Base-by-base conservation (phyloP, 2,113 vertebrate genomes). In the Tamias sibiricus region DNA sequence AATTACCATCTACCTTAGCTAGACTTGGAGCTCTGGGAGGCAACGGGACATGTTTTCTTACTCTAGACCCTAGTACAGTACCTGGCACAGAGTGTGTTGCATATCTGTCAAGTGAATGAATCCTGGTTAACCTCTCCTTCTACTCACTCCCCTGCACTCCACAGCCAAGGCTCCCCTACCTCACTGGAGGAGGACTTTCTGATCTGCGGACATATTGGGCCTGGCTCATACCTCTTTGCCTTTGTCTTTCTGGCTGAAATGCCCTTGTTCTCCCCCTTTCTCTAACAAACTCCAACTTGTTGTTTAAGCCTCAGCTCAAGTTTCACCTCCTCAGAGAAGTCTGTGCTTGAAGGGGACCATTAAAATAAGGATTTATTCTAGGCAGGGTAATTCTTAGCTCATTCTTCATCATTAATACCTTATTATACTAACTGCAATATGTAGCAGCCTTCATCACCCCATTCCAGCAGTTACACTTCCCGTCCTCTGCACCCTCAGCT, bases 331-430 rank as follows among this genome's bases (percentile, higher is more conserved):
- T 95, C 47, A 24, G 52, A 54, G 76, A 95, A 95, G 64, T 44
- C 35, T 24, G 47, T 81, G 87, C 80, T 88, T 90, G 85, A 97
- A 97, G 62, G 81, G 66, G 79, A n/a, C 72, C 77, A 96, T 96
- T 96, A 97, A 97, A 95, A 74, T 87, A 87, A 96, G 97, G 95
- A 97, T 97, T 96, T 96, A 95, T 94, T 97, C 80, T 81, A 90
- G 81, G 69, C 77, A 77, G 47, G 54, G 76, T 86, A 97, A 96
- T 92, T 97, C 93, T 94, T 96, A 96, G 91, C 88, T 96, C 93
- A 94, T 97, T 97, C 83, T 85, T 97, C 91, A 97, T 96, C 93
- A 97, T 97, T 96, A 97, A 96, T 96, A 85, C n/a, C 83, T 97
- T 95, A 89, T 94, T 98, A 93, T 86, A 88, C 62, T 54, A 82